Conservation (phyloP, 2,113 vertebrate species). For the Spizaetus ornatus region DNA sequence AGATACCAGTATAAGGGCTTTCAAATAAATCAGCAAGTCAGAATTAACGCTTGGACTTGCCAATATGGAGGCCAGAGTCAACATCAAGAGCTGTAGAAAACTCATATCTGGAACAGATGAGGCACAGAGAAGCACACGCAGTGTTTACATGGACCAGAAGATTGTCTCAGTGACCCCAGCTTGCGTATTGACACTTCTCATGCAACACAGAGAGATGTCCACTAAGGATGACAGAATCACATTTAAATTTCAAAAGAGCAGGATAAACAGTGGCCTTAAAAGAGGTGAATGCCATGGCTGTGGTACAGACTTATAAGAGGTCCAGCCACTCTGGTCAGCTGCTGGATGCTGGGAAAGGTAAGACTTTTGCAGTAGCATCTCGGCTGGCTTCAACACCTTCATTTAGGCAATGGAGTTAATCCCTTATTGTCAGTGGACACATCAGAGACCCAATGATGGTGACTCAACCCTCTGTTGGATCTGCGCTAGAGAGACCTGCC, state of each 20-base stretch:
- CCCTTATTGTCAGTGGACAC: fast-evolving
- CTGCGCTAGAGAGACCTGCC: background rate
- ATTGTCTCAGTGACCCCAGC: fast-evolving
- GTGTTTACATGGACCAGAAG: background rate
- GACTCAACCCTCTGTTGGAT: background rate
- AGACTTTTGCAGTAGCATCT: background rate
- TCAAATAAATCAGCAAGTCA: background rate
- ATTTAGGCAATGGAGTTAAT: background rate
- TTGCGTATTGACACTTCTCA: fast-evolving
- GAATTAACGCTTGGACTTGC: background rate
- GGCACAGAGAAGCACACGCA: background rate
- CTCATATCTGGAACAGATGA: fast-evolving
- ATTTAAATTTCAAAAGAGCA: background rate
- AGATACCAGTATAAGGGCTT: background rate
- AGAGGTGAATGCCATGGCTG: background rate
- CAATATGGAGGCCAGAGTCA: background rate
- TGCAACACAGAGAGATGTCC: too few relatives aligned
- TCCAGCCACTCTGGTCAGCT: background rate
- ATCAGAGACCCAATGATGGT: fast-evolving
- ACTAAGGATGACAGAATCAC: background rate
- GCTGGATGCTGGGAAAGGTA: background rate
- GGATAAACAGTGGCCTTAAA: background rate
- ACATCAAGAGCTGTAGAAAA: background rate
- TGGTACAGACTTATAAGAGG: background rate
- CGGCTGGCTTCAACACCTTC: background rate